A percentile compares a stretch with the other conserved stretches of the same genome.
phyloP scores from a whole-genome alignment of 2,888 invertebrate species.

The Drosophila ochracea region DNA sequence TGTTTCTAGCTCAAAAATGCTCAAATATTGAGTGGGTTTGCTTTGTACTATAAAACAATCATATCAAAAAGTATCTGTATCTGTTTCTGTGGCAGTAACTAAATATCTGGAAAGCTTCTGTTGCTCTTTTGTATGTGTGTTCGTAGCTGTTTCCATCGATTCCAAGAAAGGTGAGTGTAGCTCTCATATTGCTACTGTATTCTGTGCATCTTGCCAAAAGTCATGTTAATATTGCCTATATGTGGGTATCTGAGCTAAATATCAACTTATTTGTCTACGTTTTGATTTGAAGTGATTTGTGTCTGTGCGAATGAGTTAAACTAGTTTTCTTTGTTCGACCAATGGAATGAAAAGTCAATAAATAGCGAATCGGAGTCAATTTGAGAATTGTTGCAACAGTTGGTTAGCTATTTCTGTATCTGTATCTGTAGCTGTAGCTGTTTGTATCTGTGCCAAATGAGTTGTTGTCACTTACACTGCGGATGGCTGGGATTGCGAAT shows the following conservation, averaged over 20 bases:
- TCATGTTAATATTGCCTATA: background rate
- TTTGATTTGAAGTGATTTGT: background rate
- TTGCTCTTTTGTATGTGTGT: background rate
- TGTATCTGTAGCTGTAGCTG: slow-evolving; percentile 8
- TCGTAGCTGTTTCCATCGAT: too few species aligned
- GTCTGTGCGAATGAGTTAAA: background rate
- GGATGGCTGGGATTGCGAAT: background rate
- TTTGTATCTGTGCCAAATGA: slow-evolving; percentile 3
- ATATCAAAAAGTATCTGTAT: background rate
- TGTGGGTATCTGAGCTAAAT: background rate
- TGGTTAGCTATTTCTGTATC: background rate
- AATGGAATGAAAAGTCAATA: background rate
- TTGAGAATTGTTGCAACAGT: background rate
- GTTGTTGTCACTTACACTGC: background rate
- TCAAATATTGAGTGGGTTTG: background rate
- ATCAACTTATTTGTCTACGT: background rate
- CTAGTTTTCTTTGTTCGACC: background rate
- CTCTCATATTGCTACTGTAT: background rate
- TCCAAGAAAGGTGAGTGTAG: too few species aligned
- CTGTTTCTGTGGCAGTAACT: background rate
- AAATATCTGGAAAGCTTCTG: background rate
- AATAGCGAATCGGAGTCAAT: background rate
- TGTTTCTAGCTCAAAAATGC: background rate
- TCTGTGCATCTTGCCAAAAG: background rate
- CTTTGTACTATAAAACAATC: background rate